These are phyloP conservation scores for Stichodactyla helianthus DNA, from an alignment of 64 coral and sea anemone genomes.

Conservation along the genomic window DNA sequence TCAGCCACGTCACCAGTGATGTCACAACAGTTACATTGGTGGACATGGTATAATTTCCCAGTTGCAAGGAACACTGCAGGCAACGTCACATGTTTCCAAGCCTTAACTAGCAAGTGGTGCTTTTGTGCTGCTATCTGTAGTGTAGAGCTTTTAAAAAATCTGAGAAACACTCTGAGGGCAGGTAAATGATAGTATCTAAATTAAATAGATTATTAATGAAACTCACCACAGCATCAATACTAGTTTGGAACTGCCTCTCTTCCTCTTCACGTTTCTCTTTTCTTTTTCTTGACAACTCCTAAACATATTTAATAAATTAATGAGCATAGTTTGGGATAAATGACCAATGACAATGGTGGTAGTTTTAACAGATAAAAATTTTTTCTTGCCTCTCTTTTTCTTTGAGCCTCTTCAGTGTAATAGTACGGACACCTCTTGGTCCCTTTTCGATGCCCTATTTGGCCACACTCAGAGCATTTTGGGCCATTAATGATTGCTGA, in stretches of 20 bases:
- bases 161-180: too few species aligned
- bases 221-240: constrained; percentile 38
- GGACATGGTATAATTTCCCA: too few species aligned
- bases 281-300: constrained; percentile 48
- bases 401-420: constrained; percentile 36
- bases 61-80: too few species aligned
- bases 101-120: too few species aligned
- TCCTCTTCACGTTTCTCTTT: constrained; percentile 52
- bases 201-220: not conserved
- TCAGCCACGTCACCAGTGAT: too few species aligned
- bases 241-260: constrained; percentile 26
- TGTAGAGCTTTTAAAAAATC: too few species aligned
- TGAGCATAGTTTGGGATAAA: not conserved
- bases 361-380: not conserved
- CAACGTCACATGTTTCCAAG: too few species aligned
- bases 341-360: too few species aligned
- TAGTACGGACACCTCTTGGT: constrained; percentile 37
- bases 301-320: not conserved
- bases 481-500: not conserved
- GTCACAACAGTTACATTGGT: too few species aligned
- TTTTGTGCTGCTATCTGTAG: too few species aligned
- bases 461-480: constrained; percentile 43
- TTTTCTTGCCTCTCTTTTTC: constrained; percentile 38
- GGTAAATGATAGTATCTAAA: too few species aligned
- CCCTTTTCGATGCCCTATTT: constrained; percentile 38